Evolutionary conservation across 2,797 vertebrate genomes (phyloP), one percentile per base, ranked within the genome.

Genomic region (Chloroceryle amazona): DNA sequence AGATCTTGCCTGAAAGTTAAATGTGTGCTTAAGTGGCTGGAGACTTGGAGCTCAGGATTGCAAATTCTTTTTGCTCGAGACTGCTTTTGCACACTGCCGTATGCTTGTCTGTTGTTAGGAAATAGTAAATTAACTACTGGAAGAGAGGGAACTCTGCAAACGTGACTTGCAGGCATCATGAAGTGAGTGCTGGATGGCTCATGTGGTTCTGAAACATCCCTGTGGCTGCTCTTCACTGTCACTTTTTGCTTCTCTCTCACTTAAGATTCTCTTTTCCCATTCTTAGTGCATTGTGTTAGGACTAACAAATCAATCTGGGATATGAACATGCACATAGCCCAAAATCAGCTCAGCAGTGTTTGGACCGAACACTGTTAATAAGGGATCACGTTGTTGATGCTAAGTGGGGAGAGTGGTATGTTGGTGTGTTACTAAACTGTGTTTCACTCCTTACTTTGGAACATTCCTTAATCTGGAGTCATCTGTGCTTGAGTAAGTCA

Each of bases 381-480:
- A 70, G 55, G 31, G 75, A 51, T 86, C n/a, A 35, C 49, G 44
- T 58, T 46, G 16, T 44, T 52, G 60, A 12, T 82, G 31, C 37
- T 58, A 7, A 20, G 20, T 70, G 78, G 31, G 51, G 47, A 78
- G 47, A 37, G 22, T 1, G 1, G 39, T 31, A 20, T 41, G 39
- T 20, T 86, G 6, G 0, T 1, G 1, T 86, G 37, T 81, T 13
- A 11, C 46, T 95, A 67, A 81, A 37, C 39, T 72, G 70, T 3
- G 0, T 72, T 83, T 78, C 51, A 78, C 35, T 93, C 76, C 31
- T 68, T 81, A 20, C 46, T 86, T 60, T 35, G 47, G 82, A 86
- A 76, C 58, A 41, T 95, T 90, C 76, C 73, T 95, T 81, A 84
- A 63, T 41, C 5, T 51, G 35, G 26, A 91, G 80, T 95, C 75